Conservation (phyloP, 1,140 invertebrate species). For the Paraescarpia echinospica region DNA sequence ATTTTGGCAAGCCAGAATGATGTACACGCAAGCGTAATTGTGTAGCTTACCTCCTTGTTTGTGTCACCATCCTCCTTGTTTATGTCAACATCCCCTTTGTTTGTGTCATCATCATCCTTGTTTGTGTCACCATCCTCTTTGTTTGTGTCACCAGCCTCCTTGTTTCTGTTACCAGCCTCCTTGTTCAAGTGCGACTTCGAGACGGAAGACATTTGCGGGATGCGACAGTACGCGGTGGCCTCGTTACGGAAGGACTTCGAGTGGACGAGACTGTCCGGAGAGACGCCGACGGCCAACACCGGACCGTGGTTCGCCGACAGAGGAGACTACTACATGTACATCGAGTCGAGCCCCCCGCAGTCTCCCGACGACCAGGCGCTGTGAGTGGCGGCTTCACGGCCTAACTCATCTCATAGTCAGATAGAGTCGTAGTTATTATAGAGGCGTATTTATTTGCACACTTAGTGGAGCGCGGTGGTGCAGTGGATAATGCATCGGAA, state of each 20-base stretch:
- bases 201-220: background rate
- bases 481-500: too few species aligned
- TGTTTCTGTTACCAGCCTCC: too few species aligned
- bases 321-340: constrained; percentile 64
- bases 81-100: too few species aligned
- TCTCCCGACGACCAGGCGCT: constrained; percentile 66
- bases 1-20: too few species aligned
- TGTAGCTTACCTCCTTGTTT: too few species aligned
- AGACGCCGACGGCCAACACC: constrained; percentile 19
- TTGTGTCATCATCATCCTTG: too few species aligned
- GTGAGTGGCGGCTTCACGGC: background rate
- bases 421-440: background rate
- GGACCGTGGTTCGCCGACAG: constrained; percentile 11
- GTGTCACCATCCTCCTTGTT: too few species aligned
- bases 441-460: too few species aligned
- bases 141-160: too few species aligned
- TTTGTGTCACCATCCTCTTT: too few species aligned
- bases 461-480: too few species aligned
- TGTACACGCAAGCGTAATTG: too few species aligned
- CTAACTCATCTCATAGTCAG: background rate
- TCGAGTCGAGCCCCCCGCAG: constrained; percentile 69
- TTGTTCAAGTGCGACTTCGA: background rate
- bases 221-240: background rate
- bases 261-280: constrained; percentile 15
- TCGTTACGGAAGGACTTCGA: background rate